Evolutionary conservation across 2,888 invertebrate genomes (phyloP), one percentile per base, ranked within the genome.

Genomic region (Thereva nobilitata): DNA sequence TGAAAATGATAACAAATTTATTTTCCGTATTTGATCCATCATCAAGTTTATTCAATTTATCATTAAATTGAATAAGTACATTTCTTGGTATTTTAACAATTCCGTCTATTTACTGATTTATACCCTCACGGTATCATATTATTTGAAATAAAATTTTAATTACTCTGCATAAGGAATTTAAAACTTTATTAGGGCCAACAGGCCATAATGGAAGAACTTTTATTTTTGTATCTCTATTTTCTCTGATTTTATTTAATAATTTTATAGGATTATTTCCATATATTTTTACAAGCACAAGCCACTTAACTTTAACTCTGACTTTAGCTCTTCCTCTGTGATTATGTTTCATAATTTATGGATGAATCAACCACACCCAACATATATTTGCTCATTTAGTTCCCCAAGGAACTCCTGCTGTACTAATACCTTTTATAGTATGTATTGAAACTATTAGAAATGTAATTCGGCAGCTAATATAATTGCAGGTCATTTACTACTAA

Each of bases 371-470:
- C 72, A 83, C 83, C 0, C 84, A 84, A 75, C 83, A 86, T 75
- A 87, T 88, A 84, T 86, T 89, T 77, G 83, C 84, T 1, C 88
- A 89, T 76, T 79, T 89, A 83, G 85, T 89, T 0, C 89, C 89
- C 0, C 83, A 85, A 82, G 87, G 88, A 72, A 88, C 87, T 0
- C 89, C 89, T 0, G 68, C 74, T 5, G 73, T 85, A 73, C 73
- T 90, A 75, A 88, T 89, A 82, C 87, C 87, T 40, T 89, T 90
- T 82, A 88, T 89, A 84, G 88, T 90, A 5, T 77, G 87, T 80
- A 89, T 89, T 85, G 89, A 90, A 86, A 84, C 86, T 49, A 86
- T 88, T 80, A 90, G 88, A 74, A 89, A 89, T 82, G 73, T 88
- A 72, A 89, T 89, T 79, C 88, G 23, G 23, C 23, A 2, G 2